These are phyloP conservation scores for Pygocentrus nattereri DNA, from an alignment of 2,797 vertebrate genomes.

Conservation along the genomic window DNA sequence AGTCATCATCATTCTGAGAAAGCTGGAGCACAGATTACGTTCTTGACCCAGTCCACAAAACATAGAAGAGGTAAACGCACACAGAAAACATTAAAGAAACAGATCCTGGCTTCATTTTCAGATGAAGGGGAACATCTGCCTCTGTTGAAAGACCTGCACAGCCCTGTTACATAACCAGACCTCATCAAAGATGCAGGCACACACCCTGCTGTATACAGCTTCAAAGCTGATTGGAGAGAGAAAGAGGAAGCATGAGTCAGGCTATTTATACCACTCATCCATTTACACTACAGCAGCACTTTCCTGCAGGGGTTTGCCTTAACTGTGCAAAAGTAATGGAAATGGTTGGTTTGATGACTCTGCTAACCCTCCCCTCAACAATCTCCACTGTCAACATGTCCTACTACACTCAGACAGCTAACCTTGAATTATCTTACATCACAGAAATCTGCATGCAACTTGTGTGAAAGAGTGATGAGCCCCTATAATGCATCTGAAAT, in stretches of 20 bases:
- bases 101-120: neutral
- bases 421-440: constrained; percentile 1
- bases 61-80: too few relatives aligned
- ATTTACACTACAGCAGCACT: neutral
- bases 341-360: neutral
- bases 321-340: neutral
- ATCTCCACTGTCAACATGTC: neutral
- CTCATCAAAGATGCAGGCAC: constrained; percentile 13
- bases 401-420: too few relatives aligned
- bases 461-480: too few relatives aligned
- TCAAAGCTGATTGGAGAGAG: constrained; percentile 24
- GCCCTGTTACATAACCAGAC: constrained; percentile 3
- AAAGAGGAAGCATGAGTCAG: neutral
- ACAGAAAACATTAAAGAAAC: neutral
- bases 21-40: neutral
- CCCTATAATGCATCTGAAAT: too few relatives aligned
- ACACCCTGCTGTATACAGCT: neutral
- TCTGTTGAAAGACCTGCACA: neutral
- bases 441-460: neutral
- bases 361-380: neutral
- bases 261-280: neutral
- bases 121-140: neutral
- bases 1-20: neutral
- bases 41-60: neutral
- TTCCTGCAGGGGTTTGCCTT: neutral